Percentiles rank a stretch among this genome's conserved stretches.
Evolutionary conservation across 2,113 vertebrate species (phyloP).

Genomic region (Ascaphus truei): DNA sequence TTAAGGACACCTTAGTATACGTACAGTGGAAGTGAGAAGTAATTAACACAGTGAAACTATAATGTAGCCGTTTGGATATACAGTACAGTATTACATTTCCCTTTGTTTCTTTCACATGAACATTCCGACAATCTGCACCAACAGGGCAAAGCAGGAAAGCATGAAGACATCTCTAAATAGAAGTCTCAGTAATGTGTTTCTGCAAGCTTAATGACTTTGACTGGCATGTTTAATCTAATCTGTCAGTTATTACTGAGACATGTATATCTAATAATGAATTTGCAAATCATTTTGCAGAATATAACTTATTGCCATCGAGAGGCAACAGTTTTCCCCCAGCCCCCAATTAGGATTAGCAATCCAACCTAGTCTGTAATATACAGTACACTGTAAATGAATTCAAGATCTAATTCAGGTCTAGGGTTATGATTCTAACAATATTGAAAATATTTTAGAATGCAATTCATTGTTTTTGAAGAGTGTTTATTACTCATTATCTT

Average conservation of each 20-base stretch:
- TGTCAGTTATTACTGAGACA: slow-evolving; percentile 46
- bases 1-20: no score
- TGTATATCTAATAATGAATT: slow-evolving; percentile 43
- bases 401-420: background rate
- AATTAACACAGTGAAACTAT: no score
- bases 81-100: slow-evolving; percentile 9
- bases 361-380: slow-evolving; percentile 27
- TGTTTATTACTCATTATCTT: slow-evolving; percentile 19
- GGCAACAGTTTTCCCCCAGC: background rate
- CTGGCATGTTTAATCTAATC: slow-evolving; percentile 42
- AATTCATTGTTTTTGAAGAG: slow-evolving; percentile 5
- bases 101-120: background rate
- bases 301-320: slow-evolving; percentile 10
- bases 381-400: background rate
- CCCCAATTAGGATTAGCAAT: slow-evolving; percentile 16
- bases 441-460: slow-evolving; percentile 11
- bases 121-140: background rate
- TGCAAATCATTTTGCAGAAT: slow-evolving; percentile 31
- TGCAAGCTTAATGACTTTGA: slow-evolving; percentile 29
- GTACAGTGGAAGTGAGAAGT: no score
- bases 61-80: no score
- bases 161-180: slow-evolving; percentile 36
- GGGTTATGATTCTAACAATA: slow-evolving; percentile 6
- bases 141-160: slow-evolving; percentile 12
- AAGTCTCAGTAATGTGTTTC: slow-evolving; percentile 33